Base-by-base conservation (phyloP, 2,113 vertebrate genomes). In the Oreochromis niloticus region DNA sequence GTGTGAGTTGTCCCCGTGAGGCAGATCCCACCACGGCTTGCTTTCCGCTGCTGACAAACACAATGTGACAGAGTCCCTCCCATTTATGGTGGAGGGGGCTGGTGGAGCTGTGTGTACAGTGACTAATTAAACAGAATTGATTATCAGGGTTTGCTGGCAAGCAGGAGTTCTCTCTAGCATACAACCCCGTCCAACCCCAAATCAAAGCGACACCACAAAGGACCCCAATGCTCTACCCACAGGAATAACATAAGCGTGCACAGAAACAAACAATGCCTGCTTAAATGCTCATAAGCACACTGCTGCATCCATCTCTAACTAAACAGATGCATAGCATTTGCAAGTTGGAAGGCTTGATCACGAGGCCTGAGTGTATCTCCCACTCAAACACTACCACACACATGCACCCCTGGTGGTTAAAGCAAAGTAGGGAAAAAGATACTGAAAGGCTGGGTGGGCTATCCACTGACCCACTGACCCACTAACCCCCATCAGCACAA, bases 111-210 rank as follows among this genome's bases (percentile, higher is more conserved):
- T 83, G 87, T 85, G 85, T 93, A 88, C 88, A 88, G 91, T 88
- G 86, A 91, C 96, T 96, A 97, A 96, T 96, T 96, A 96, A 96
- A 96, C 94, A 91, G 90, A 95, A 96, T 93, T 95, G 95, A 96
- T 95, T 96, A 93, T 89, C 87, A 57, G 87, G 73, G 93, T 92
- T 91, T 86, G 73, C 89, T 79, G 89, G 85, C 87, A 80, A 90
- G 91, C 85, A 79, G 75, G 81, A 80, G 50, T 84, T 83, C 52
- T 90, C 68, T 22, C 80, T 86, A 85, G 82, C 81, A 66, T 17
- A 75, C 83, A 55, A 56, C 78, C 79, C 82, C 13, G 4, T n/a
- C 36, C 14, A 57, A 82, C 56, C 68, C 54, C 71, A 80, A 85
- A 85, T 91, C 87, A 85, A 89, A 84, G 91, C 78, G 54, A 56